Base-by-base conservation (phyloP, 2,113 vertebrate genomes). In the Proteles cristata region DNA sequence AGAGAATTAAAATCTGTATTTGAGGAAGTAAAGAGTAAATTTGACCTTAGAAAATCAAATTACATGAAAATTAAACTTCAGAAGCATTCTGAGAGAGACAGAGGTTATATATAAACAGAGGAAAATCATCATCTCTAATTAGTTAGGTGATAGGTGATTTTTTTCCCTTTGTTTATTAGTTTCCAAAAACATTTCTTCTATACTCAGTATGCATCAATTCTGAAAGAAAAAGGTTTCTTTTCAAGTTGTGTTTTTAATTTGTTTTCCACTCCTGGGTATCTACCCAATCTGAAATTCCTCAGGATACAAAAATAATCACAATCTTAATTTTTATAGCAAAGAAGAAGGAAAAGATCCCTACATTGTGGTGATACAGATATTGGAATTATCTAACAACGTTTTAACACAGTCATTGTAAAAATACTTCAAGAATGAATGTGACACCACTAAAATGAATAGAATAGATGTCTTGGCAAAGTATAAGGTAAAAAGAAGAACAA, bases 11-110 rank as follows among this genome's bases (percentile, higher is more conserved):
- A 82, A 63, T 74, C 31, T 68, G 6, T 84, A 89, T 92, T 76
- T 90, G 43, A 90, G 81, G 45, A 81, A 48, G 31, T 81, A 66
- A 69, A 86, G 85, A 55, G 25, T 68, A 95, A n/a, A 80, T 80
- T 68, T 66, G 86, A 61, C 35, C 55, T 87, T 31, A 93, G 68
- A 83, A 71, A 53, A 55, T 85, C 48, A 81, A 45, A 65, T 81
- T 80, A 69, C 61, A 48, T 61, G 48, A 39, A 96, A 73, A 93
- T 88, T 84, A 88, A 95, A 93, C 21, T 39, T 91, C 61, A 71
- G 63, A 73, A 84, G 9, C 7, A 88, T 48, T 43, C 26, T 87
- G 33, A 83, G 33, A 90, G 4, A 58, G 35, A 53, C 23, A 80
- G 88, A 88, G 31, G 33, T 63, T 35, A 43, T 69, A 33, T 79